Conservation (phyloP, 2,113 vertebrate genomes). For the Mohoua ochrocephala region DNA sequence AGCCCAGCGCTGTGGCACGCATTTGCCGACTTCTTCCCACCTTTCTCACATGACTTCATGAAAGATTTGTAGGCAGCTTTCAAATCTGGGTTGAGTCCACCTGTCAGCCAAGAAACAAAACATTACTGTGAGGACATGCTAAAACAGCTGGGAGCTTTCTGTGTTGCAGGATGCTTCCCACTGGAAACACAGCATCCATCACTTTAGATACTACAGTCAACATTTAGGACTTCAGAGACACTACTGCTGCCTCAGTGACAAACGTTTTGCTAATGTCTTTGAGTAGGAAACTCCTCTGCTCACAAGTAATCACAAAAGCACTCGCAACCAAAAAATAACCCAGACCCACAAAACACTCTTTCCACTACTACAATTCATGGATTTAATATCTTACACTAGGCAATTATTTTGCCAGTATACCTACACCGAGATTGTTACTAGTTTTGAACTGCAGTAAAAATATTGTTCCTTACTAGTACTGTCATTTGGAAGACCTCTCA, state of each 20-base stretch:
- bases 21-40: conserved; percentile 84
- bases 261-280: background rate
- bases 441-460: background rate
- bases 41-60: conserved; percentile 79
- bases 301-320: background rate
- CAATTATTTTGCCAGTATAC: background rate
- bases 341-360: background rate
- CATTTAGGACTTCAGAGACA: background rate
- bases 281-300: background rate
- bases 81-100: conserved; percentile 81
- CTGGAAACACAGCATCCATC: background rate
- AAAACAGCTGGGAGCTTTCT: background rate
- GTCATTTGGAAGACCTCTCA: background rate
- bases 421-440: background rate
- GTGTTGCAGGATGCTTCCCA: background rate
- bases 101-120: conserved; percentile 64
- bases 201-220: background rate
- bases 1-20: conserved; percentile 88
- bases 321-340: background rate
- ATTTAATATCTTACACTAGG: background rate
- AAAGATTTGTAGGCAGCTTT: conserved; percentile 87
- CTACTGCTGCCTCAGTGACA: background rate
- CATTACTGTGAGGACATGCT: background rate
- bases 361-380: background rate
- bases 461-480: background rate